Conservation (phyloP, 2,113 vertebrate genomes). For the Turnix velox region DNA sequence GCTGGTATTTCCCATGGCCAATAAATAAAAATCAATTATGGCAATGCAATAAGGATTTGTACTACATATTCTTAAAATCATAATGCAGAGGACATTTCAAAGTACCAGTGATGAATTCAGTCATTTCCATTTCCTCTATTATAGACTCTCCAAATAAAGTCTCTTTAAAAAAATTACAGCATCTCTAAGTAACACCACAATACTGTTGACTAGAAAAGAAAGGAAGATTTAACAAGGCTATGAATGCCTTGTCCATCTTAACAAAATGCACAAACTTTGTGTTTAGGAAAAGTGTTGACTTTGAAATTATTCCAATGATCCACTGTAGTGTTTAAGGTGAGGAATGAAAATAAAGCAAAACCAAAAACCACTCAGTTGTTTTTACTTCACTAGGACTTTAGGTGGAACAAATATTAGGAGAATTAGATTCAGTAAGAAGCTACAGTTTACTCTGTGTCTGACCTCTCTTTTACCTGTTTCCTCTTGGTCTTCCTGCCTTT, state of each 20-base stretch:
- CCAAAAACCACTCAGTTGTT: not conserved
- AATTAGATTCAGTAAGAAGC: not conserved
- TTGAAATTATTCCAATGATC: not conserved
- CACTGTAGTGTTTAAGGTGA: not conserved
- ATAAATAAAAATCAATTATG: not conserved
- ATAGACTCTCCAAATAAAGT: not conserved
- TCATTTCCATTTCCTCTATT: not conserved
- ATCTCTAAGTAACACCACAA: not conserved
- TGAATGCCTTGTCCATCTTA: not conserved
- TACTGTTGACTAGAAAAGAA: not conserved
- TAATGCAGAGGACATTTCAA: not conserved
- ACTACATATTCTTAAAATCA: not conserved
- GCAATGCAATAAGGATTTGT: not conserved
- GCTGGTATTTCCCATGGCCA: not conserved
- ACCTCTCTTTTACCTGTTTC: not conserved
- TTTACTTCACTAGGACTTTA: not conserved
- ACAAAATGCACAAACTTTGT: not conserved
- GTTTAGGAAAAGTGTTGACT: not conserved
- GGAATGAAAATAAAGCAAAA: not conserved
- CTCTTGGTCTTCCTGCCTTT: not conserved
- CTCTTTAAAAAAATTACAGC: not conserved
- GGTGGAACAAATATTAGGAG: not conserved
- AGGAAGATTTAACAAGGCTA: not conserved
- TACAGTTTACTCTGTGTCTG: not conserved
- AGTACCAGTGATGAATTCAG: not conserved